These are phyloP conservation scores for Rhopalosiphum nymphaeae DNA, from an alignment of 2,888 invertebrate species.

Conservation along the genomic window DNA sequence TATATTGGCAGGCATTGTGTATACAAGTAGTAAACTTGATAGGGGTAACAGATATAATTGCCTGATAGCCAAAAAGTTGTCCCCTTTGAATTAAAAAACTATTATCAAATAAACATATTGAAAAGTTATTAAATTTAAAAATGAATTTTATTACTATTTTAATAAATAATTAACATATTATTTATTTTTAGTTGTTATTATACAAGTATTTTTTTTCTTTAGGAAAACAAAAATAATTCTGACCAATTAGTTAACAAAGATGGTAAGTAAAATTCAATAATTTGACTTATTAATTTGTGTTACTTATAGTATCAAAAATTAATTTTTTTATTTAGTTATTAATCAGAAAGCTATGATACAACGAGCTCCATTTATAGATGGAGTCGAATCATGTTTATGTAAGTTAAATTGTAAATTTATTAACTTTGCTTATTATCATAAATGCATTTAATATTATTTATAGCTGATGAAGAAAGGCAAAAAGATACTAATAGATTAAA, in stretches of 20 bases:
- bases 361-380: slow-evolving; percentile 2
- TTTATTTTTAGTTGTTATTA: not conserved
- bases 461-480: slow-evolving; percentile 38
- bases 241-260: not conserved
- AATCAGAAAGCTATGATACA: slow-evolving; percentile 3
- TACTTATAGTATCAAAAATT: slow-evolving; percentile 6
- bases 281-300: not conserved
- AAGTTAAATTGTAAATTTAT: not conserved
- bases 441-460: not conserved
- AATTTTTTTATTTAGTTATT: slow-evolving; percentile 19
- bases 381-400: slow-evolving; percentile 50
- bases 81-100: not conserved
- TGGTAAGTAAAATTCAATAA: slow-evolving; percentile 25
- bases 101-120: not conserved
- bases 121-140: not conserved
- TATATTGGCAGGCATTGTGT: not conserved
- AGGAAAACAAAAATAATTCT: slow-evolving; percentile 30
- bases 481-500: slow-evolving; percentile 48
- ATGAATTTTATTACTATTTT: not conserved
- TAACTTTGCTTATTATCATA: not conserved
- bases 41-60: not conserved
- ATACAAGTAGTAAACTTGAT: not conserved
- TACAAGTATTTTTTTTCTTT: not conserved
- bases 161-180: not conserved
- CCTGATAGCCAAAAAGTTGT: not conserved